Evolutionary conservation across 2,113 vertebrate species (phyloP).

Genomic region (Thalassarche chlororhynchos): DNA sequence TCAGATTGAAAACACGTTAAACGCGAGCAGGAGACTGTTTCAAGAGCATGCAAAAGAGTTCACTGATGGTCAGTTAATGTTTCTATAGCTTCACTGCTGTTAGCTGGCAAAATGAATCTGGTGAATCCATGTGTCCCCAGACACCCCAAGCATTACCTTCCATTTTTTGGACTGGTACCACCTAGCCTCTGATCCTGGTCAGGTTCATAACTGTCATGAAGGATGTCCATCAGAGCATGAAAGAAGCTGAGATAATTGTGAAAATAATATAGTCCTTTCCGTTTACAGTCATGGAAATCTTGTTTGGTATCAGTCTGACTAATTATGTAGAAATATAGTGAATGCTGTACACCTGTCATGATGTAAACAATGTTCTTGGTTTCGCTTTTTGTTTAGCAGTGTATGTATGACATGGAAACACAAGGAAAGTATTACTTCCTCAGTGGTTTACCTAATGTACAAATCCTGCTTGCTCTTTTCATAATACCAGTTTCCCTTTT

Average conservation of each 20-base stretch:
- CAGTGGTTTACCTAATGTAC: background rate
- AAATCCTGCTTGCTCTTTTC: background rate
- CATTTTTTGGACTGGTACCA: background rate
- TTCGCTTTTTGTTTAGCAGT: background rate
- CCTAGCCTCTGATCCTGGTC: background rate
- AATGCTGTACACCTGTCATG: background rate
- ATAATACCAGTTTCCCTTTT: background rate
- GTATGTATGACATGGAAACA: background rate
- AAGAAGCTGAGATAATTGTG: background rate
- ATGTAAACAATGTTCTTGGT: background rate
- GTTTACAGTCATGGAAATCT: background rate
- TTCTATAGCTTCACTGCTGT: fast-evolving
- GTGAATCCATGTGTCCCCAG: background rate
- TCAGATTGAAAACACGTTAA: background rate
- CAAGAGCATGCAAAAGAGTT: background rate
- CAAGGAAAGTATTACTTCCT: background rate
- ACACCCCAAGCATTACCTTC: background rate
- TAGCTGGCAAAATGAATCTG: background rate
- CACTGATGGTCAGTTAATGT: background rate
- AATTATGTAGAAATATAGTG: background rate
- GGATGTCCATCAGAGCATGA: background rate
- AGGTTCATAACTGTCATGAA: background rate
- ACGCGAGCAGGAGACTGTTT: background rate
- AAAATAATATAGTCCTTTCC: background rate
- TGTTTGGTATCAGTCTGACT: background rate